Evolutionary conservation across 2,113 vertebrate genomes (phyloP).

Genomic region (Psilopogon haemacephalus): DNA sequence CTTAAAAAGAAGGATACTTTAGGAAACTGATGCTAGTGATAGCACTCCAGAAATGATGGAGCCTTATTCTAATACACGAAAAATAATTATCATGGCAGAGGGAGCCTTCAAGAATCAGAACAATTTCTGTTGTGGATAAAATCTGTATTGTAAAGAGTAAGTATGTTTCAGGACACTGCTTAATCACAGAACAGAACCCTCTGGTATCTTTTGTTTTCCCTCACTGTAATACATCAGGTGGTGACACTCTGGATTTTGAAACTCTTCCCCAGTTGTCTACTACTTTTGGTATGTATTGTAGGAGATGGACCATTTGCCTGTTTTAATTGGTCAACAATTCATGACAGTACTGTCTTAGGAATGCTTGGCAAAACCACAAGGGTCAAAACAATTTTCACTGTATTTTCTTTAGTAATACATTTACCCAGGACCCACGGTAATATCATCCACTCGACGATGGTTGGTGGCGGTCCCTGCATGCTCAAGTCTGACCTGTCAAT

Average conservation of each 20-base stretch:
- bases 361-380: background rate
- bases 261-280: background rate
- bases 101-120: background rate
- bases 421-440: constrained; percentile 99
- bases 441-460: constrained; percentile 96
- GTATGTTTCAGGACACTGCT: background rate
- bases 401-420: constrained; percentile 82
- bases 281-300: background rate
- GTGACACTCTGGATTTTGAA: background rate
- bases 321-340: background rate
- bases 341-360: background rate
- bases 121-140: background rate
- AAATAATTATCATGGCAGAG: background rate
- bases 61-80: background rate
- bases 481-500: constrained; percentile 80
- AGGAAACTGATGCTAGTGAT: background rate
- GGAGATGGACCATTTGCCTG: background rate
- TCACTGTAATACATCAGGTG: background rate
- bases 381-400: constrained; percentile 43
- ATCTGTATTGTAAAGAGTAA: background rate
- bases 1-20: background rate
- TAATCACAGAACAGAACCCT: background rate
- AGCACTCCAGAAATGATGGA: background rate
- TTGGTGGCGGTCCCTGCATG: constrained; percentile 88
- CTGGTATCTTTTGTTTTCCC: background rate